Percentiles rank a stretch among this genome's conserved stretches.
These are phyloP conservation scores for Sus cebifrons DNA, from an alignment of 2,797 vertebrate species.

Conservation along the genomic window DNA sequence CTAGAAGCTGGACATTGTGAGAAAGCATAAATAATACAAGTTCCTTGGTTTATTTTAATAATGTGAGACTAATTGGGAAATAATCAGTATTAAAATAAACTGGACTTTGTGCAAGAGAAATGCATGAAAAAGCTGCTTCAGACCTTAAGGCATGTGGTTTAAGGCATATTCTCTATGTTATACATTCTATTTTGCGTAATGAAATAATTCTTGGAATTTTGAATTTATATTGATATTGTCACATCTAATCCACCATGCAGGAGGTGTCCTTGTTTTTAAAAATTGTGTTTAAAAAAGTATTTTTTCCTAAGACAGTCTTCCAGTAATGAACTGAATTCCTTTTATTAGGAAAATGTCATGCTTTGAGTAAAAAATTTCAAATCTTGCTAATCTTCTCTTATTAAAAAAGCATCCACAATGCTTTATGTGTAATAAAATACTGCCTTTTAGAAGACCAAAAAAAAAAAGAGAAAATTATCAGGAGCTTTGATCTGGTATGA, in stretches of 20 bases:
- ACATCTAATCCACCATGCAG: not conserved
- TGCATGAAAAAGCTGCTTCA: not conserved
- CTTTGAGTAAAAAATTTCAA: constrained; percentile 6
- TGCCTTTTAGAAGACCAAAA: not conserved
- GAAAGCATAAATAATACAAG: not conserved
- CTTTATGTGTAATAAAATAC: not conserved
- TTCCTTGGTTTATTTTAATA: not conserved
- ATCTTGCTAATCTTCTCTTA: not conserved
- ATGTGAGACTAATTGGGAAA: not conserved
- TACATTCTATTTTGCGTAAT: constrained; percentile 46
- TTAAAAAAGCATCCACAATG: not conserved
- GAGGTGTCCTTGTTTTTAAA: constrained; percentile 3
- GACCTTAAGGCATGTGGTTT: not conserved
- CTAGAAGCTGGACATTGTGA: not conserved
- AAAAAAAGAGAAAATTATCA: not conserved
- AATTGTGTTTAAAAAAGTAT: not conserved
- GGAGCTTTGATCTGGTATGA: constrained; percentile 45
- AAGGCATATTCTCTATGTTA: not conserved
- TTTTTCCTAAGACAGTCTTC: not conserved
- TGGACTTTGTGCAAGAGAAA: not conserved
- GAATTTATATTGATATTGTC: constrained; percentile 40
- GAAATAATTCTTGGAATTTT: constrained; percentile 37
- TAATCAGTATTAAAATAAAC: not conserved
- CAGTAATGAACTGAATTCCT: not conserved
- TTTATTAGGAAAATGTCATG: not conserved